Evolutionary conservation across 2,797 vertebrate genomes (phyloP).

Genomic region (Scyliorhinus canicula): DNA sequence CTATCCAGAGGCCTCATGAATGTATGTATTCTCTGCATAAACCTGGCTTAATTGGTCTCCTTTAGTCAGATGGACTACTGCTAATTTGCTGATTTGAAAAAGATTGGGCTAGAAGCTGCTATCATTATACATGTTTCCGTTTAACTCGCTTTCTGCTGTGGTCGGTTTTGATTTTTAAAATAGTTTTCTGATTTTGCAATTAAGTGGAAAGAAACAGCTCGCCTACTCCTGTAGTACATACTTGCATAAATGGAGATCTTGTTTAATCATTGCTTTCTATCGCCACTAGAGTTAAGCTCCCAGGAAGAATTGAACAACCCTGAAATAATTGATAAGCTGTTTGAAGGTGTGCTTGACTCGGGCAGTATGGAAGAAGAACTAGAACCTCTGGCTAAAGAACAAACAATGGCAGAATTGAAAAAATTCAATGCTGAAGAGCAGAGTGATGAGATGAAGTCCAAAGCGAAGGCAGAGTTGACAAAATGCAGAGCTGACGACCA

Average conservation of each 20-base stretch:
- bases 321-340: slow-evolving; percentile 64
- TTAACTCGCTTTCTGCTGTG: not conserved
- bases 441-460: slow-evolving; percentile 23
- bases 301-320: slow-evolving; percentile 56
- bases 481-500: too few species aligned
- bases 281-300: slow-evolving; percentile 44
- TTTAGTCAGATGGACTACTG: not conserved
- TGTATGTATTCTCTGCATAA: not conserved
- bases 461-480: not conserved
- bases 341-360: slow-evolving; percentile 62
- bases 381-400: slow-evolving; percentile 37
- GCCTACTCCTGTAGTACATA: not conserved
- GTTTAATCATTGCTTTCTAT: not conserved
- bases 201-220: not conserved
- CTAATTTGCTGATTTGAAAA: not conserved
- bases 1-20: not conserved
- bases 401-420: slow-evolving; percentile 40
- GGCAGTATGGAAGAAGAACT: slow-evolving; percentile 49
- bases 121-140: not conserved
- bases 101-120: not conserved
- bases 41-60: not conserved
- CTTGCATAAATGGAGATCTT: not conserved
- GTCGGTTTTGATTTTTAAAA: not conserved
- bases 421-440: slow-evolving; percentile 40
- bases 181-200: not conserved